These are phyloP conservation scores for Hormiphora californensis DNA, from an alignment of 37 sponge, comb jelly and placozoan genomes.

Conservation along the genomic window DNA sequence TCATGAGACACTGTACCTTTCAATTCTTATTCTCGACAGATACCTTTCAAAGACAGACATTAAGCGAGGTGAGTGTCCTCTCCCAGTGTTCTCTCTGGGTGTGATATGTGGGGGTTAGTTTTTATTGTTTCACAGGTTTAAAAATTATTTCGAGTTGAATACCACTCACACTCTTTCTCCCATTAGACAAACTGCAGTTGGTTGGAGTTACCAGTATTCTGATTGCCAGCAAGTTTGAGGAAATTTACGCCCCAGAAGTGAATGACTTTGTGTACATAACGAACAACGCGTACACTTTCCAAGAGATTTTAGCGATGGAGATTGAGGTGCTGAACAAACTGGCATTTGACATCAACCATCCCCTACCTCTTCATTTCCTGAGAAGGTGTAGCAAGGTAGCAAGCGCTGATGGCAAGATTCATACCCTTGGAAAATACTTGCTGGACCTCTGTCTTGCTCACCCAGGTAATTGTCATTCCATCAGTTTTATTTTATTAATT, in stretches of 20 bases:
- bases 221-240: slow-evolving; percentile 97
- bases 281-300: slow-evolving; percentile 77
- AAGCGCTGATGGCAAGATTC: slow-evolving; percentile 61
- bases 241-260: slow-evolving; percentile 95
- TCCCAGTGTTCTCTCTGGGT: too few species aligned
- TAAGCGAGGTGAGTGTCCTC: slow-evolving; percentile 5
- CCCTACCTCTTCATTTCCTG: slow-evolving; percentile 91
- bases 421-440: slow-evolving; percentile 91
- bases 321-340: slow-evolving; percentile 66
- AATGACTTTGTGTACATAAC: slow-evolving; percentile 95
- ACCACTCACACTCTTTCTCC: not conserved
- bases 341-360: slow-evolving; percentile 81
- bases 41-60: slow-evolving; percentile 60
- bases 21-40: slow-evolving; percentile 86
- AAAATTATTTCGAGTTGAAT: too few species aligned
- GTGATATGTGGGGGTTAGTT: not conserved
- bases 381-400: slow-evolving; percentile 95
- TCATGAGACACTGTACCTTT: slow-evolving; percentile 87
- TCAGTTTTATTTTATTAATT: not conserved
- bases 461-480: not conserved
- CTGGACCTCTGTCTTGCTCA: slow-evolving; percentile 83
- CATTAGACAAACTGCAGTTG: slow-evolving; percentile 74
- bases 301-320: slow-evolving; percentile 85
- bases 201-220: slow-evolving; percentile 96
- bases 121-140: not conserved